phyloP scores from a whole-genome alignment of 1,140 invertebrate genomes.

The Bathynomus jamesi region DNA sequence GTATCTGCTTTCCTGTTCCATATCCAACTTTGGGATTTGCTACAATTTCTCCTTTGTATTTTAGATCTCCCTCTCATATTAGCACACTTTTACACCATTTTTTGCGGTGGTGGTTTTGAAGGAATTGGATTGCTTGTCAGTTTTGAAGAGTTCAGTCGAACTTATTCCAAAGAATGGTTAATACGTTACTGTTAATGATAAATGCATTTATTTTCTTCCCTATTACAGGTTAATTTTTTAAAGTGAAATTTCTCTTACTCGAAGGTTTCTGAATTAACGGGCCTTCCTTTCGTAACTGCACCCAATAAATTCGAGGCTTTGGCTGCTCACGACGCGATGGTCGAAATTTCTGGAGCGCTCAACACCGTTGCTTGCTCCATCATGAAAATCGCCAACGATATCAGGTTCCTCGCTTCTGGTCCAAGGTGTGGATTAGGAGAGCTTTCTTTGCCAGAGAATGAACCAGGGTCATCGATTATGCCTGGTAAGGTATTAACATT shows the following conservation, averaged over 20 bases:
- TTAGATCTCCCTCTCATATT: too few species aligned
- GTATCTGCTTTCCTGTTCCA: too few species aligned
- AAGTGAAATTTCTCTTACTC: too few species aligned
- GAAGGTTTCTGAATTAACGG: constrained; percentile 38
- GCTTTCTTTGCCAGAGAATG: constrained; percentile 90
- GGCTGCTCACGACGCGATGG: constrained; percentile 87
- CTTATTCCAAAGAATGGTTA: constrained; percentile 3
- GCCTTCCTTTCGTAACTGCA: constrained; percentile 80
- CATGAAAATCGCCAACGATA: constrained; percentile 99
- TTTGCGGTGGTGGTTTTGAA: too few species aligned
- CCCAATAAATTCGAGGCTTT: constrained; percentile 98
- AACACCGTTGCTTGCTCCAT: constrained; percentile 88
- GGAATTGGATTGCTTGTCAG: too few species aligned
- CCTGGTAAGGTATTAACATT: too few species aligned
- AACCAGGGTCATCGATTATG: constrained; percentile 99
- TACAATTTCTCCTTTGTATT: too few species aligned
- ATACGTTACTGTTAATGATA: background rate
- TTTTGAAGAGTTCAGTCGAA: background rate
- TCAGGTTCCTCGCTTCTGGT: constrained; percentile 88
- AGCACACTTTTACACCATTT: too few species aligned
- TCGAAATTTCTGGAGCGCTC: constrained; percentile 89
- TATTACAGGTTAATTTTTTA: too few species aligned
- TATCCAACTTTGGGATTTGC: too few species aligned
- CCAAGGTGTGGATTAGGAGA: constrained; percentile 97
- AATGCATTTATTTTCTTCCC: background rate